Base-by-base conservation (phyloP, 2,113 vertebrate species). In the Tragelaphus scriptus region DNA sequence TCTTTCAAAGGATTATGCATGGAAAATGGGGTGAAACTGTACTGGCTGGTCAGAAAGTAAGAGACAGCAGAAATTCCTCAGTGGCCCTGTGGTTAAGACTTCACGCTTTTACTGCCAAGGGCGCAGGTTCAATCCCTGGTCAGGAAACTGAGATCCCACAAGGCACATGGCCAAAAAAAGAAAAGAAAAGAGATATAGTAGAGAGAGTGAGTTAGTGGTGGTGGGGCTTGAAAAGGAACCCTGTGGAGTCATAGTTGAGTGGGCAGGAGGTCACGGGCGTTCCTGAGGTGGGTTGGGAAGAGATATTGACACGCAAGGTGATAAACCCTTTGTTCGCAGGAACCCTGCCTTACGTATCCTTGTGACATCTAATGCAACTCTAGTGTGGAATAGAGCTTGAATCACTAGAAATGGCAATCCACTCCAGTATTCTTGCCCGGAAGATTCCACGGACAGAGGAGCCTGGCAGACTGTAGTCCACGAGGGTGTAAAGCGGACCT, bases 81-180 rank as follows among this genome's bases (percentile, higher is more conserved):
- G 5, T 12, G 16, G 9, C 32, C 79, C 49, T 6, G 47, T 51
- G 79, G 9, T 81, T 51, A 81, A 32, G 79, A 81, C 28, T 32
- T 16, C 28, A 51, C 0, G 5, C 28, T 51, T 32, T 32, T 30
- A 81, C 16, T 53, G 79, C 28, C 16, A 32, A 51, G 16, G 47
- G 28, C 0, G 0, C 47, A 53, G 47, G 5, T 81, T 53, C 47
- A 5, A 53, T 32, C 79, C 28, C 9, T 6, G 47, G 28, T 81
- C 47, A 51, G 30, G 79, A 19, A 81, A 81, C 79, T 80, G 77
- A 81, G 47, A 81, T 32, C 47, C 47, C 47, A 51, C 9, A 81
- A 81, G 28, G 28, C 28, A 51, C 1, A 6, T 30, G 9, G 10
- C 2, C 16, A 19, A 19, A 19, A 6, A 6, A 6, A 30, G 3